These are phyloP conservation scores for rat (Rattus norvegicus) DNA, from an alignment of 2,113 vertebrate genomes.

Conservation along the genomic window GRCr8 NC_086032.1:98536001-98536500, in stretches of 20 bases:
- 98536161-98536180: not conserved
- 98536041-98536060: not conserved
- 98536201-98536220: not conserved
- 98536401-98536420: not conserved
- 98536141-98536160: not conserved
- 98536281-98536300: not conserved
- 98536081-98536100: not conserved
- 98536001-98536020: not conserved
- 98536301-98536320: too few species aligned
- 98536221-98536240: not conserved
- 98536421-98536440: not conserved
- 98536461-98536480: not conserved
- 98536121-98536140: not conserved
- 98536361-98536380: too few species aligned
- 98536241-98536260: not conserved
- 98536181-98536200: not conserved
- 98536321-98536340: too few species aligned
- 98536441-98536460: not conserved
- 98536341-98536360: too few species aligned
- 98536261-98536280: not conserved
- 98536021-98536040: not conserved
- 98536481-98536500: not conserved
- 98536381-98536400: too few species aligned
- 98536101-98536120: not conserved
- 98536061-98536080: not conserved